phyloP scores from a whole-genome alignment of 2,888 invertebrate species.

The Teleiodes luculella region DNA sequence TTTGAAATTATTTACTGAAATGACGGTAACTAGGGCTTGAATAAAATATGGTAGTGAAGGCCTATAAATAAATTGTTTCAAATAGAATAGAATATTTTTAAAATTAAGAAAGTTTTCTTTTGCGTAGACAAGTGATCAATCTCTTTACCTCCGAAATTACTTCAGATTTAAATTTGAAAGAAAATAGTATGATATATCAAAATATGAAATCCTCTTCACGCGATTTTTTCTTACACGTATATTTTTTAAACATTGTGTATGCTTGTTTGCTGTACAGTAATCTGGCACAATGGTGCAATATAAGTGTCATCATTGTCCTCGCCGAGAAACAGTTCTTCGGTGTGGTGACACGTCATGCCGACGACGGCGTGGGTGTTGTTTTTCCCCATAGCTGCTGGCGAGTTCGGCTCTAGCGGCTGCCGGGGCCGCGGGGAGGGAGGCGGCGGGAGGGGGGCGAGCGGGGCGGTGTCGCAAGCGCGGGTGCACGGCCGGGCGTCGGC shows the following conservation, averaged over 20 bases:
- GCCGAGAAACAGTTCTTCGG: constrained; percentile 15
- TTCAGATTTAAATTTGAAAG: too few relatives aligned
- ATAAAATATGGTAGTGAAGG: too few relatives aligned
- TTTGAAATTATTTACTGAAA: too few relatives aligned
- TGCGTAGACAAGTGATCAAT: too few relatives aligned
- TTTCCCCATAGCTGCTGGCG: constrained; percentile 46
- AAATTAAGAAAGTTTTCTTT: too few relatives aligned
- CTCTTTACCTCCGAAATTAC: too few relatives aligned
- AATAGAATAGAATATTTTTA: too few relatives aligned
- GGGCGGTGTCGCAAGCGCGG: constrained; percentile 63
- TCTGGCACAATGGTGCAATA: constrained; percentile 2
- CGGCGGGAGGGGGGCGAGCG: constrained; percentile 28
- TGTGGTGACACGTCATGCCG: constrained; percentile 43
- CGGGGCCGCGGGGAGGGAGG: constrained; percentile 29
- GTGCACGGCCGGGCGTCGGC: constrained; percentile 78
- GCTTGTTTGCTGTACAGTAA: neutral
- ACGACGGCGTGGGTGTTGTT: constrained; percentile 47
- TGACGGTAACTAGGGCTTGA: too few relatives aligned
- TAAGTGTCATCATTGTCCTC: constrained; percentile 13
- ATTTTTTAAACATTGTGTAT: neutral
- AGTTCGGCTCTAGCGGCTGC: constrained; percentile 1
- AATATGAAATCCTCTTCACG: too few relatives aligned
- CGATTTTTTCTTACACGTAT: too few relatives aligned
- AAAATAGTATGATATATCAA: too few relatives aligned
- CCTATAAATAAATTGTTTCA: too few relatives aligned